Percentiles rank a stretch among this genome's conserved stretches.
Evolutionary conservation across 2,113 vertebrate species (phyloP).

Genomic region (Alethe castanea): DNA sequence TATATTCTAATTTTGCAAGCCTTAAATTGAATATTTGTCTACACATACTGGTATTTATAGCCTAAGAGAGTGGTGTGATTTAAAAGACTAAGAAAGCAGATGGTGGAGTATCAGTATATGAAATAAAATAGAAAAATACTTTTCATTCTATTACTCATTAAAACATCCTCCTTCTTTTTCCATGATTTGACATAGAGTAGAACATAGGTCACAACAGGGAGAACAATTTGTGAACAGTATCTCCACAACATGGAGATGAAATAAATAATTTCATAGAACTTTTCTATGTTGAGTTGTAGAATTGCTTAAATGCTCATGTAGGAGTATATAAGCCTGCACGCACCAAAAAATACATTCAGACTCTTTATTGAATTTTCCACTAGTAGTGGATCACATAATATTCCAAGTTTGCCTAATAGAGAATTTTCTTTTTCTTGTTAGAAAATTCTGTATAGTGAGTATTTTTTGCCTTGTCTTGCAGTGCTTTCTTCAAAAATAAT

Average conservation of each 20-base stretch:
- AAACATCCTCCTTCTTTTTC: background rate
- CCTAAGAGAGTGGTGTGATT: background rate
- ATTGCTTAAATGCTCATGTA: background rate
- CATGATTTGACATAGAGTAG: background rate
- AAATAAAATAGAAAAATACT: background rate
- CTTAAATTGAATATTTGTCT: background rate
- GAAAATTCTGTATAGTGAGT: background rate
- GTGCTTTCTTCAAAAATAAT: background rate
- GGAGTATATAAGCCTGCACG: rapidly evolving
- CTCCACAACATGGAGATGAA: background rate
- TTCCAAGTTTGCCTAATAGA: background rate
- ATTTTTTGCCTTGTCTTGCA: background rate
- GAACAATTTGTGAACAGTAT: background rate
- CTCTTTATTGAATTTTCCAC: background rate
- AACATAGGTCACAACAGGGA: rapidly evolving
- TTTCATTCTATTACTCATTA: background rate
- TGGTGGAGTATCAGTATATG: background rate
- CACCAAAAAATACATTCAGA: background rate
- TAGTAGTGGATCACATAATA: background rate
- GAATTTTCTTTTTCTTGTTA: background rate
- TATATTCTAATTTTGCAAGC: background rate
- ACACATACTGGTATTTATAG: background rate
- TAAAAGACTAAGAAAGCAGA: background rate
- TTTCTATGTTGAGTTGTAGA: background rate
- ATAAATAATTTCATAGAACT: background rate